Evolutionary conservation across 1,140 invertebrate genomes (phyloP).

Genomic region (Limonius californicus): DNA sequence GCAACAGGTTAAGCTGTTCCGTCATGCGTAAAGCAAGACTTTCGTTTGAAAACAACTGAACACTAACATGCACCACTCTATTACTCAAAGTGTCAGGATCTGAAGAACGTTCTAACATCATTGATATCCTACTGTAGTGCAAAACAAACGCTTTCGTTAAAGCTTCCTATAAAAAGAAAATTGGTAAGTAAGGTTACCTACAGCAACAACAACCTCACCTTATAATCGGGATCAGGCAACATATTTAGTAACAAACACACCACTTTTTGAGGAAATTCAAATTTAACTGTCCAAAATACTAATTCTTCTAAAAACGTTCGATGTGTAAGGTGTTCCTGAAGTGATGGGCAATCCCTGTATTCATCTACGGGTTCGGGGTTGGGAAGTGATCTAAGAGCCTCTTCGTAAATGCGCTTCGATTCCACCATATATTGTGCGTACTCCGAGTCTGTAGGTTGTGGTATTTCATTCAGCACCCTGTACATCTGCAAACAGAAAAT

Average conservation of each 20-base stretch:
- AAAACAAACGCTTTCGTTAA: conserved; percentile 91
- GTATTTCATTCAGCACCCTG: conserved; percentile 57
- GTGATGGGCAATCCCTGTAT: conserved; percentile 71
- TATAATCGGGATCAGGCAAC: conserved; percentile 92
- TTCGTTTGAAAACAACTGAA: conserved; percentile 94
- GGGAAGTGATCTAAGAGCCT: conserved; percentile 72
- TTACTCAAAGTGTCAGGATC: conserved; percentile 84
- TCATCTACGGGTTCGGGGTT: conserved; percentile 80
- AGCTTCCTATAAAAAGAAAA: conserved; percentile 62
- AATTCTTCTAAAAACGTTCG: conserved; percentile 90
- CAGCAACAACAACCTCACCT: conserved; percentile 62
- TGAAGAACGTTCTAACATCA: conserved; percentile 78
- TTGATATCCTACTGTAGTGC: conserved; percentile 91
- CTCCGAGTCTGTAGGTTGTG: conserved; percentile 54
- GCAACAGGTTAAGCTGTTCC: conserved; percentile 81
- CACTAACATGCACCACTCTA: conserved; percentile 94
- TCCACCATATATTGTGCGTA: conserved; percentile 70
- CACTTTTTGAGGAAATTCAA: conserved; percentile 95
- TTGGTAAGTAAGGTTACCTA: neutral
- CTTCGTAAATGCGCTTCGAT: conserved; percentile 72
- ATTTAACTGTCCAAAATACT: conserved; percentile 96
- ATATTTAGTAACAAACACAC: conserved; percentile 95
- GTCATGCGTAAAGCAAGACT: conserved; percentile 85
- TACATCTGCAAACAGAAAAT: conserved; percentile 52
- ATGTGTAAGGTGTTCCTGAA: conserved; percentile 76